Evolutionary conservation across 2,113 vertebrate species (phyloP).

Genomic region (Burhinus bistriatus): DNA sequence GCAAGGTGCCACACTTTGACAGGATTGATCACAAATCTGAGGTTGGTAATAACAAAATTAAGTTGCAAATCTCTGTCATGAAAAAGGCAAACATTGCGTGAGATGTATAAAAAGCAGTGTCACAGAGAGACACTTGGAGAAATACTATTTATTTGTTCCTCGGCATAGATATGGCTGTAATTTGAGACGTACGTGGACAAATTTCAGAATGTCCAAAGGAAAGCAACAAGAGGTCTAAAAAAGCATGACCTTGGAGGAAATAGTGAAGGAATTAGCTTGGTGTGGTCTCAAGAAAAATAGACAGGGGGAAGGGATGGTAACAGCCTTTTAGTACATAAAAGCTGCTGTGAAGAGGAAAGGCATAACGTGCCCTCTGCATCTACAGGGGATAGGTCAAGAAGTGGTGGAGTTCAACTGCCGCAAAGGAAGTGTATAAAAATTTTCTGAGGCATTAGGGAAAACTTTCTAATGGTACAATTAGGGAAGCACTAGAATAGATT

Average conservation of each 20-base stretch:
- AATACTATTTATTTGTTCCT: background rate
- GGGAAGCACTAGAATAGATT: constrained; percentile 41
- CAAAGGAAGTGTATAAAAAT: constrained; percentile 61
- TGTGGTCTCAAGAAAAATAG: constrained; percentile 44
- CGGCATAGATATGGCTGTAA: background rate
- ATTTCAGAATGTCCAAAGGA: constrained; percentile 7
- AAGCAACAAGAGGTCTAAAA: constrained; percentile 38
- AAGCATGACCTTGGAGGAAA: constrained; percentile 45
- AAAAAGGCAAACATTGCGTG: background rate
- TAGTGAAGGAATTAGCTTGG: background rate
- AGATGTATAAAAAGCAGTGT: background rate
- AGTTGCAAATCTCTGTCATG: background rate
- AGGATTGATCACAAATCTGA: constrained; percentile 25
- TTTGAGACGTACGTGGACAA: background rate
- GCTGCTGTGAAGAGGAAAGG: constrained; percentile 20
- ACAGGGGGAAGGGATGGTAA: background rate
- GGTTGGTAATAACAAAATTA: background rate
- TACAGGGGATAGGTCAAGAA: constrained; percentile 57
- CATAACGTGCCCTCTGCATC: constrained; percentile 42
- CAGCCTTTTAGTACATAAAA: background rate
- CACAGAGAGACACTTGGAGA: background rate
- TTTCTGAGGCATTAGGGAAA: constrained; percentile 64
- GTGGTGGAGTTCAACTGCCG: constrained; percentile 28
- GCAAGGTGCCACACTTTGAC: constrained; percentile 14
- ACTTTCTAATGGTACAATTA: constrained; percentile 62